phyloP scores from a whole-genome alignment of 2,113 vertebrate species.

The Tylochromis polylepis region DNA sequence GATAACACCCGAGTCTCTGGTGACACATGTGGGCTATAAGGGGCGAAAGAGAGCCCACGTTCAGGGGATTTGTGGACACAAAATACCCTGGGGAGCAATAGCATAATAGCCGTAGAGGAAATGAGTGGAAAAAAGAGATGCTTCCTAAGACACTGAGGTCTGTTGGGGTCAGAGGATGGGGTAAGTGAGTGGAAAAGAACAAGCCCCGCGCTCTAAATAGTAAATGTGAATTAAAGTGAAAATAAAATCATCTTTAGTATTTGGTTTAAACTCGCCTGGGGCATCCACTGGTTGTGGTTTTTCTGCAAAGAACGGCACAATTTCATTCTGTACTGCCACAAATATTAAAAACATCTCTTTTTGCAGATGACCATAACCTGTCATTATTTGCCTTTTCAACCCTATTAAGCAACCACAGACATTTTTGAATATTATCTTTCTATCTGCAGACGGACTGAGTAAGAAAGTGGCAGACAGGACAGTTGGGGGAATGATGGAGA shows the following conservation, averaged over 20 bases:
- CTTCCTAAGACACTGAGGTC: slow-evolving; percentile 18
- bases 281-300: neutral
- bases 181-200: slow-evolving; percentile 45
- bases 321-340: neutral
- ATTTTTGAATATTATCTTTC: neutral
- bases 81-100: slow-evolving; percentile 11
- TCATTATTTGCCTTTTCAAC: neutral
- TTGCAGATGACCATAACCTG: neutral
- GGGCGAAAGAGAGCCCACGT: neutral
- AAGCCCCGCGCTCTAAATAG: neutral
- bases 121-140: slow-evolving; percentile 38
- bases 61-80: slow-evolving; percentile 36
- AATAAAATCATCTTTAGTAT: slow-evolving; percentile 18
- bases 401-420: neutral
- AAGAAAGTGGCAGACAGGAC: neutral
- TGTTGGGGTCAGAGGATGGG: slow-evolving; percentile 12
- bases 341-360: neutral
- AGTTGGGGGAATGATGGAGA: neutral
- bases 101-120: slow-evolving; percentile 17
- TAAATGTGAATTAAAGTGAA: slow-evolving; percentile 1
- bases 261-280: neutral
- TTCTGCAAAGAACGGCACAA: slow-evolving; percentile 1
- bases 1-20: slow-evolving; percentile 15
- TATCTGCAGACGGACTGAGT: neutral
- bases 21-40: slow-evolving; percentile 32